Evolutionary conservation across 1,140 invertebrate genomes (phyloP), one percentile per base, ranked within the genome.

Genomic region (Pseudomyrmex concolor): DNA sequence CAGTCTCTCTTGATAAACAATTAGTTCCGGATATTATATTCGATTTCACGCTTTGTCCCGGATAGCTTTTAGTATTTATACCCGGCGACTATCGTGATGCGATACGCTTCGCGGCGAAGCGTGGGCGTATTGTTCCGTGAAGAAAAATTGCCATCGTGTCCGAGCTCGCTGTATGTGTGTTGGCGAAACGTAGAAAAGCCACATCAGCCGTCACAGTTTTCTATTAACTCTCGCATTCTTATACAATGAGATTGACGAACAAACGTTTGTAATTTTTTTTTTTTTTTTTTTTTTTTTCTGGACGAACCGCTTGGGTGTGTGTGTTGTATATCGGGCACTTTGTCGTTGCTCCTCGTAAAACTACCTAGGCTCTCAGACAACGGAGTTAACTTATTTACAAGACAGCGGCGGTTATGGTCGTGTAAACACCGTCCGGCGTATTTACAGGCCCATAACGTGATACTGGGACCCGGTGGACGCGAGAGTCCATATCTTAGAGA

Each of bases 311-410:
- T 51, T 50, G n/a, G 9, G 2, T 34, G 48, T 12, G 34, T 34
- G 34, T 34, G 34, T 34, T 34, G 34, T 88, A 88, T 87, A 87
- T 83, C 87, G 77, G 72, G 68, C 83, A 83, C 86, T 88, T 89
- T 88, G 87, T 89, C 84, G 84, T n/a, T 12, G 63, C 34, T 34
- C 5, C 87, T 89, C 87, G 86, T 89, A 89, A 89, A 89, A 88
- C 84, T 84, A 55, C 77, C 63, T 77, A 71, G 64, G 48, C 83
- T 66, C 85, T 67, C 73, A 59, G 63, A 74, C 78, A 82, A 82
- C 76, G 57, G 67, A 71, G 86, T 87, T 87, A 88, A 89, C 88
- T 89, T 89, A 89, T 89, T 89, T 89, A 89, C 83, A 87, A 89
- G 88, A 87, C 86, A 67, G 50, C 68, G 85, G 57, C 22, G 85